Percentiles rank a stretch among this genome's conserved stretches.
These are phyloP conservation scores for Burhinus oedicnemus DNA, from an alignment of 2,113 vertebrate species.

Conservation along the genomic window DNA sequence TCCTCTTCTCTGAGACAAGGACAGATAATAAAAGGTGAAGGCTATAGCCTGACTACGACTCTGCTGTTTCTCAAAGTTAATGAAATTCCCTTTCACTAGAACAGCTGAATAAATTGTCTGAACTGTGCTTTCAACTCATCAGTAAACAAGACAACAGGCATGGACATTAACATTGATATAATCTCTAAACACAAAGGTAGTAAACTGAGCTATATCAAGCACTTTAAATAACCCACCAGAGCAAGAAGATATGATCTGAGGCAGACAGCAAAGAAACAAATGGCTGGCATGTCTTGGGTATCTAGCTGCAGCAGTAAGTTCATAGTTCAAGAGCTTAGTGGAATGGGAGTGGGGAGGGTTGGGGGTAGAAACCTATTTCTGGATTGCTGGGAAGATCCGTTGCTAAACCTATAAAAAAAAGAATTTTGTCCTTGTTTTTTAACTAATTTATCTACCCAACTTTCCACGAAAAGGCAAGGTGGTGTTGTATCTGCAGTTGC, in stretches of 20 bases:
- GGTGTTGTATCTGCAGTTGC: neutral
- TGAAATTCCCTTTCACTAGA: neutral
- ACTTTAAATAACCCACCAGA: neutral
- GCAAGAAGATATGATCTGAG: neutral
- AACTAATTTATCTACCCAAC: neutral
- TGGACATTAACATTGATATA: neutral
- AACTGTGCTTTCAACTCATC: neutral
- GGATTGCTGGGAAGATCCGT: neutral
- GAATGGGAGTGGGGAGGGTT: neutral
- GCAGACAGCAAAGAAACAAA: neutral
- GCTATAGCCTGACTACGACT: neutral
- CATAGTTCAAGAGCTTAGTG: neutral
- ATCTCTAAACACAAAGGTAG: neutral
- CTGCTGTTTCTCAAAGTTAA: neutral
- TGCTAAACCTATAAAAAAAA: neutral
- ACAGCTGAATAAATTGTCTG: neutral
- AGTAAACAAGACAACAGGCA: neutral
- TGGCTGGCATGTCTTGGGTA: neutral
- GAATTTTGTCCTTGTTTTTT: neutral
- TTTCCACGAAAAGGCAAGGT: neutral
- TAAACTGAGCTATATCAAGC: neutral
- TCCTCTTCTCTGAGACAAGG: neutral
- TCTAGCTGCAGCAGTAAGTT: neutral
- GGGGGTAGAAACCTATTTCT: neutral
- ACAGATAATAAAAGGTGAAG: neutral